Evolutionary conservation across 1,140 invertebrate species (phyloP), one percentile per base, ranked within the genome.

Genomic region (Drosophila mauritiana): DNA sequence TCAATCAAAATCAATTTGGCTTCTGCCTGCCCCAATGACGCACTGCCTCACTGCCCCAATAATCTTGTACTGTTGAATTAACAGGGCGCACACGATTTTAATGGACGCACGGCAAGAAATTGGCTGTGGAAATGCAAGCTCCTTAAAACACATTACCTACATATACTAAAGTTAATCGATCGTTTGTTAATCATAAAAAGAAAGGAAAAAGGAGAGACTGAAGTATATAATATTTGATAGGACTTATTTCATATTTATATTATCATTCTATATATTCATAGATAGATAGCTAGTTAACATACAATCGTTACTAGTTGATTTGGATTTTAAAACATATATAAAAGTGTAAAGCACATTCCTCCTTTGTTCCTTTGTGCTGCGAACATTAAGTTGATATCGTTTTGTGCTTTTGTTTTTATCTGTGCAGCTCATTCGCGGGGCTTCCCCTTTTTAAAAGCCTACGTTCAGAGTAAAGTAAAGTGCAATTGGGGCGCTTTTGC

Each of bases 1-100:
- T 59, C 62, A 63, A 25, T 64, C 34, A 48, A 65, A 65, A 65
- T 65, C 62, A 65, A 65, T 65, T 65, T 64, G 62, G 42, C 62
- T 46, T 7, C 31, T 31, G 7, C 8, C 27, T 34, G 56, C 62
- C 25, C 27, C 34, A 45, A 59, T 17, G 17, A 0, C 17, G 17
- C 17, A 17, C 17, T 37, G 36, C 36, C 36, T 12, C 27, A 8
- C 27, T 36, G 4, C 40, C 22, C 58, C 20, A 37, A 31, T 64
- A 48, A 48, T 25, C 22, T 48, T 7, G 51, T 56, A 53, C 56
- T 61, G 58, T 25, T 15, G 56, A 61, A 56, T 61, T 52, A 61
- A 61, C 51, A 52, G 34, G 20, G 31, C 7, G 17, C 20, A 22
- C 43, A 46, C 12, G 20, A 11, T 46, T 46, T 22, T 22, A 10